Evolutionary conservation across 2,888 invertebrate genomes (phyloP), one percentile per base, ranked within the genome.

Genomic region (Drosophila fungiperda): DNA sequence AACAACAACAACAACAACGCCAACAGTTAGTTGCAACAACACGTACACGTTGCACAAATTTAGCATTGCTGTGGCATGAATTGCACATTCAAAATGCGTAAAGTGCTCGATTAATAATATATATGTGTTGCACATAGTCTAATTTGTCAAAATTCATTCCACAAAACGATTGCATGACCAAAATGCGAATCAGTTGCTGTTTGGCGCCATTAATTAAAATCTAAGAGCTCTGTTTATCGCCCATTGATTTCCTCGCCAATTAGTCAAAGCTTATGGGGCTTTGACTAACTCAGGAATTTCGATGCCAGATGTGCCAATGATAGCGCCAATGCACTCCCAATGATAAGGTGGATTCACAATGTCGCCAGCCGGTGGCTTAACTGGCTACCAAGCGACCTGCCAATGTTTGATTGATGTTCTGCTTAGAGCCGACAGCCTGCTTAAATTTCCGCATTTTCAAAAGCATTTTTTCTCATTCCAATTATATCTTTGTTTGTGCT

Each of bases 241-340:
- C 53, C 68, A 68, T 63, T 71, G 68, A 88, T 89, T 89, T 81
- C 55, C 78, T 83, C 69, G 87, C 64, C 85, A 85, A 85, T 85
- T 85, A 85, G 85, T 89, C 82, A 84, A 79, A 82, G 85, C 85
- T 87, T 82, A 73, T 84, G 76, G 55, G 58, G 71, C 68, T 87
- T 83, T 78, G 83, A 64, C 73, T 38, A 59, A 11, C 40, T 53
- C 50, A 57, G 52, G 53, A 73, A 81, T 74, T 64, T 80, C 55
- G 63, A 70, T 78, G 82, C 76, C 84, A 84, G 87, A 84, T 84
- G 84, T 81, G 87, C 65, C 50, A 35, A 59, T 59, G 83, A 83
- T 86, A 86, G 71, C 71, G 66, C 52, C 67, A 73, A 62, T 68
- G 58, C 59, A 57, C 11, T 54, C 11, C 32, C 36, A 48, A 9